Base-by-base conservation (phyloP, 2,888 invertebrate genomes). In the Cenopis cana region DNA sequence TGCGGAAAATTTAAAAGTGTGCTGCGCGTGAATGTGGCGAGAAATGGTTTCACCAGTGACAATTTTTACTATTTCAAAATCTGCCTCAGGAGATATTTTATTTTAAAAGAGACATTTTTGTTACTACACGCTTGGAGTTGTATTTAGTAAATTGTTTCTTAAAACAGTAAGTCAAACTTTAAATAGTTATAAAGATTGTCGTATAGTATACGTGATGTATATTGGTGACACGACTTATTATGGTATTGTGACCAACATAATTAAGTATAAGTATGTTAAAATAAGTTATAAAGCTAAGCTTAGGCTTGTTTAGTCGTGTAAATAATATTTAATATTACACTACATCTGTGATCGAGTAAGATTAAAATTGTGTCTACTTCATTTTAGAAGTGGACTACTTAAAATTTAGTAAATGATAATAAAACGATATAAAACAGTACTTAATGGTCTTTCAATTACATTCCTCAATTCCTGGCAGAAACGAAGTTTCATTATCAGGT, bases 261-360 rank as follows among this genome's bases (percentile, higher is more conserved):
- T 20, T 55, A 59, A 59, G 60, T 41, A 56, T 55, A 55, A 52
- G 50, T 52, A 52, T 62, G 41, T 41, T 60, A 49, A 46, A 24
- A 20, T 20, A 59, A 41, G 46, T 10, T 46, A 60, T 41, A 41
- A 55, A 65, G 29, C 55, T 46, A 55, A 66, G 65, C 56, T 55
- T 69, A 64, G 57, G 17, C 29, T 36, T 8, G 17, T 29, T 64
- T 49, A 69, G 69, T 69, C 55, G 38, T 69, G 50, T 69, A 57
- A 64, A 56, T 60, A 61, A 20, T 71, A 60, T 20, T 12, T 69
- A 59, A 17, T 52, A 66, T 68, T 41, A 61, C 24, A 55, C 49
- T 69, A 68, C 36, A 66, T 78, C 82, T 81, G 81, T 82, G 81
- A 81, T 82, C 55, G 55, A 49, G 55, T 70, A 66, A 66, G 59